Percentiles rank a stretch among this genome's conserved stretches.
phyloP scores from a whole-genome alignment of 2,113 vertebrate genomes.

The Leucoraja erinaceus region DNA sequence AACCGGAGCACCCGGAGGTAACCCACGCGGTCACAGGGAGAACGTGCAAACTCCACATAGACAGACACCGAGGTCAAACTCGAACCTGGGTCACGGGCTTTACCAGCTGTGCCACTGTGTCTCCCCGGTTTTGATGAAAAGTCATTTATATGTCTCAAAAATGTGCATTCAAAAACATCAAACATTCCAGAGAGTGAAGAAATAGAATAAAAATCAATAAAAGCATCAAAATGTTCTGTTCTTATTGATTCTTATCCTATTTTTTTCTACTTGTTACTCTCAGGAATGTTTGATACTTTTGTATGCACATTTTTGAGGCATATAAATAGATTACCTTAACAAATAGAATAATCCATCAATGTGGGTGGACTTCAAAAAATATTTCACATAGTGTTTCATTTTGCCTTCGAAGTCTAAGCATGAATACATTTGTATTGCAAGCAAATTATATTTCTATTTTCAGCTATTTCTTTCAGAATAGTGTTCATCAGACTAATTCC shows the following conservation, averaged over 20 bases:
- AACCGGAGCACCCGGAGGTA: no score
- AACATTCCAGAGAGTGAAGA: no score
- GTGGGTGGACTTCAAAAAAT: background rate
- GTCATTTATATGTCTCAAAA: no score
- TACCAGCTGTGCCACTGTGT: no score
- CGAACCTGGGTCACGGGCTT: no score
- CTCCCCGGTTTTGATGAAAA: no score
- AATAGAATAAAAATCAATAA: no score
- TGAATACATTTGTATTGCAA: background rate
- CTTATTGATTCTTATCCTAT: background rate
- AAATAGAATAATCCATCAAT: background rate
- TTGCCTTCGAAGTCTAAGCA: background rate
- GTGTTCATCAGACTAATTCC: background rate
- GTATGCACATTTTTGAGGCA: background rate
- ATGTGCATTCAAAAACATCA: no score
- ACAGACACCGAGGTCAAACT: no score
- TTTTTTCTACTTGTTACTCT: slow-evolving; percentile 9
- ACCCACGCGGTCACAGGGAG: no score
- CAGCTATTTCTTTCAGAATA: background rate
- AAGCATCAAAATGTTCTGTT: no score
- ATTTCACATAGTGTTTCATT: background rate
- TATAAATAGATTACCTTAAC: background rate
- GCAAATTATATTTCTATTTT: background rate
- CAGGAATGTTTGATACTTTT: background rate
- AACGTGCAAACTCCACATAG: no score